Percentiles rank a stretch among this genome's conserved stretches.
phyloP scores from a whole-genome alignment of 92 coral and sea anemone species.

The Pocillopora grandis region DNA sequence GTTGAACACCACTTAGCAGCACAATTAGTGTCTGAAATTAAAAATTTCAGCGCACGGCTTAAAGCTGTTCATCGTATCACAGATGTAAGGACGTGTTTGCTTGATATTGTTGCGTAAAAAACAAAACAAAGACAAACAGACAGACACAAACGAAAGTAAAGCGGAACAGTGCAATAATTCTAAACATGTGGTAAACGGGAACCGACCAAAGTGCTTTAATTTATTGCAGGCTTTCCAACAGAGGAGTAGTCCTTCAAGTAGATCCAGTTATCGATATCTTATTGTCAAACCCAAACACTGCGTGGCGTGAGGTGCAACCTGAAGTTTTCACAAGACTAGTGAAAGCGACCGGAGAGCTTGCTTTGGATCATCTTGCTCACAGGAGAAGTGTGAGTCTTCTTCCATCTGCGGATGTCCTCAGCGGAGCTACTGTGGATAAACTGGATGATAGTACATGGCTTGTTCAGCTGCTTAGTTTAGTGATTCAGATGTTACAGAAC shows the following conservation, averaged over 20 bases:
- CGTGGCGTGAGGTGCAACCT: neutral
- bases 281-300: constrained; percentile 18
- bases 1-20: no score
- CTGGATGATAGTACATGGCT: constrained; percentile 70
- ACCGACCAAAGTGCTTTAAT: neutral
- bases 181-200: no score
- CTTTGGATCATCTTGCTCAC: constrained; percentile 23
- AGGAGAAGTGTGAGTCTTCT: constrained; percentile 30
- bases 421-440: constrained; percentile 27
- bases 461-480: constrained; percentile 52
- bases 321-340: constrained; percentile 11
- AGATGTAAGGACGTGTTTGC: no score
- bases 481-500: constrained; percentile 54
- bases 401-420: constrained; percentile 19
- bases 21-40: no score
- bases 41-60: no score
- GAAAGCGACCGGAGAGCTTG: constrained; percentile 6
- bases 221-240: constrained; percentile 29
- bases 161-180: no score
- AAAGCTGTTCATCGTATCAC: no score
- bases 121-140: no score
- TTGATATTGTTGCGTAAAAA: no score
- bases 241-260: constrained; percentile 8
- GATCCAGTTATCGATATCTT: constrained; percentile 29
- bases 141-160: neutral